Percentiles rank a stretch among this genome's conserved stretches.
These are phyloP conservation scores for Caenorhabditis wallacei DNA, from an alignment of 2,888 invertebrate species.

Conservation along the genomic window DNA sequence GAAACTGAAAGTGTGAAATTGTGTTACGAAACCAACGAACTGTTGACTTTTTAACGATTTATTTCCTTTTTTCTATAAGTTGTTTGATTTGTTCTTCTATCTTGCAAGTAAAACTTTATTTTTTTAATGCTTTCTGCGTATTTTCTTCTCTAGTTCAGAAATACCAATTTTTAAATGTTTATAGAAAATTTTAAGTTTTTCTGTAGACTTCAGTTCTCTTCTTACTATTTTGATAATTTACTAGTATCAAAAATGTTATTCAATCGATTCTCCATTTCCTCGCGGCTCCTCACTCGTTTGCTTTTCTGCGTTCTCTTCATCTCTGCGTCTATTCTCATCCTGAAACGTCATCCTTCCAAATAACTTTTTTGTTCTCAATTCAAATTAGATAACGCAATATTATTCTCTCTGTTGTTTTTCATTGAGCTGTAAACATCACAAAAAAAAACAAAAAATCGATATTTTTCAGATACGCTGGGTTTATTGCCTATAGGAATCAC, in stretches of 20 bases:
- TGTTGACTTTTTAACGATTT: conserved; percentile 17
- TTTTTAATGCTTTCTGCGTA: too few relatives aligned
- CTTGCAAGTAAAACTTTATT: too few relatives aligned
- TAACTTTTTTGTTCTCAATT: conserved; percentile 3
- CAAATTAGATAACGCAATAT: neutral
- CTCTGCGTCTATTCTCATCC: conserved; percentile 11
- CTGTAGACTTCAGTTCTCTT: too few relatives aligned
- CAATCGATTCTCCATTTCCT: conserved; percentile 25
- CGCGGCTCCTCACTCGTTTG: conserved; percentile 35
- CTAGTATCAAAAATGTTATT: neutral
- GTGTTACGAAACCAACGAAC: conserved; percentile 33
- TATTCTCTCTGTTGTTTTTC: neutral
- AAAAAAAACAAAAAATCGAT: conserved; percentile 33
- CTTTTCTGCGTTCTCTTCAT: conserved; percentile 28
- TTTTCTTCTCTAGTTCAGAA: too few relatives aligned
- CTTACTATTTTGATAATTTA: too few relatives aligned
- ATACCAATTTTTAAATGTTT: too few relatives aligned
- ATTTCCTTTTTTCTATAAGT: neutral
- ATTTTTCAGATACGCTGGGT: conserved; percentile 43
- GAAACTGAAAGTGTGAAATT: conserved; percentile 20
- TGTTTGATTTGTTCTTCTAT: too few relatives aligned
- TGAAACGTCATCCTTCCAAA: conserved; percentile 3
- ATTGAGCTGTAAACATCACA: neutral
- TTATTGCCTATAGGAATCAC: conserved; percentile 49
- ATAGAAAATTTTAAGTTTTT: too few relatives aligned